A percentile compares a stretch with the other conserved stretches of the same genome.
Evolutionary conservation across 2,888 invertebrate genomes (phyloP).

Genomic region (Steinernema carpocapsae): DNA sequence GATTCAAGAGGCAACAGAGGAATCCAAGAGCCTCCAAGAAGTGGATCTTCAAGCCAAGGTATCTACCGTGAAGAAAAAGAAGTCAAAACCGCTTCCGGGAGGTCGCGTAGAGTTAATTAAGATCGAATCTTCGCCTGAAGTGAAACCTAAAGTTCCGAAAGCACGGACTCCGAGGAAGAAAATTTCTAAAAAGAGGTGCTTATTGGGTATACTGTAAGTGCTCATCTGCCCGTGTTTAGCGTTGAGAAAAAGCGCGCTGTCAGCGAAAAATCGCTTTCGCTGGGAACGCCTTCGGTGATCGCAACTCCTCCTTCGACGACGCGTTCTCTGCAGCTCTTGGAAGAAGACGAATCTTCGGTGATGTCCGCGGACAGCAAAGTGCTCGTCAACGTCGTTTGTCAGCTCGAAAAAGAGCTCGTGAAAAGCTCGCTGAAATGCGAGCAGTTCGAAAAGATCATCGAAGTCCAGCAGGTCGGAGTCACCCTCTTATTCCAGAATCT

Average conservation of each 20-base stretch:
- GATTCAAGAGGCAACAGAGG: not conserved
- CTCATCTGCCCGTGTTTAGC: not conserved
- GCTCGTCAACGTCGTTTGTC: conserved; percentile 62
- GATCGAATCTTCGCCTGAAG: conserved; percentile 19
- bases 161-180: conserved; percentile 25
- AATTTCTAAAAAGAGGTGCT: not conserved
- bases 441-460: conserved; percentile 45
- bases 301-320: conserved; percentile 15
- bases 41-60: not conserved
- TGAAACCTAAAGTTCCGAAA: conserved; percentile 12
- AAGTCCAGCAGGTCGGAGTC: conserved; percentile 47
- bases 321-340: conserved; percentile 7
- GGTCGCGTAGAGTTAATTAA: conserved; percentile 1
- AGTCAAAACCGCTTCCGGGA: conserved; percentile 9
- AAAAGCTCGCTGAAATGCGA: conserved; percentile 45
- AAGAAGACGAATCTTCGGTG: conserved; percentile 4
- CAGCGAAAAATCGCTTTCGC: conserved; percentile 22
- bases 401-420: conserved; percentile 69
- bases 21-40: not conserved
- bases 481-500: not conserved
- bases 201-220: not conserved
- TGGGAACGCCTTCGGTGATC: conserved; percentile 13
- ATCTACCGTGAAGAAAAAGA: not conserved
- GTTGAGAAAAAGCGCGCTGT: conserved; percentile 6
- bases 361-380: conserved; percentile 21